These are phyloP conservation scores for Triops longicaudatus DNA, from an alignment of 1,140 invertebrate species.

Conservation along the genomic window DNA sequence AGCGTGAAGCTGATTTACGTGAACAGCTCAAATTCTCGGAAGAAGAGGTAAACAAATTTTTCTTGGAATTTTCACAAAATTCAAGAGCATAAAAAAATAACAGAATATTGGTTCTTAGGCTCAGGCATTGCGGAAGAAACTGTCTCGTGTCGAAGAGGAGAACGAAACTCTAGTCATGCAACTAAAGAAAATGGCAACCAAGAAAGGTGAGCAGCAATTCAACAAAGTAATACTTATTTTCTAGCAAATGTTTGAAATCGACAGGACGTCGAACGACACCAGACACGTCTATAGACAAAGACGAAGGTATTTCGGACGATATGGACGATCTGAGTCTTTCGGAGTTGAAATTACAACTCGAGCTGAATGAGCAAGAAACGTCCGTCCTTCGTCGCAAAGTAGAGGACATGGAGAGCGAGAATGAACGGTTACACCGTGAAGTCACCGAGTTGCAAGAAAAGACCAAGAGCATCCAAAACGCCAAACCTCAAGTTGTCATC, in stretches of 20 bases:
- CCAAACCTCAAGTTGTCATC: constrained; percentile 32
- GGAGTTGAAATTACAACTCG: constrained; percentile 66
- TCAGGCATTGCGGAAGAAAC: constrained; percentile 73
- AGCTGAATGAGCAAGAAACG: constrained; percentile 82
- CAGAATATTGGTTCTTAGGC: constrained; percentile 50
- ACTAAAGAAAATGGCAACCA: constrained; percentile 79
- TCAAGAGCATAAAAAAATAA: neutral
- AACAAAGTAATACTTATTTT: no score
- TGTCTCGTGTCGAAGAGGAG: constrained; percentile 80
- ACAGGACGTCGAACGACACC: constrained; percentile 45
- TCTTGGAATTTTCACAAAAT: neutral
- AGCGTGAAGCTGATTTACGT: constrained; percentile 82
- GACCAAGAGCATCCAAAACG: constrained; percentile 36
- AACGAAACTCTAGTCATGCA: constrained; percentile 85
- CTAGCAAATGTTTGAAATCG: no score
- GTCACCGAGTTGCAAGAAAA: constrained; percentile 66
- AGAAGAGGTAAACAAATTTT: constrained; percentile 58
- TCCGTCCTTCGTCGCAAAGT: constrained; percentile 68
- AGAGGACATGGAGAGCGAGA: constrained; percentile 72
- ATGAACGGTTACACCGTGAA: constrained; percentile 62
- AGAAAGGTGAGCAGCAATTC: constrained; percentile 33
- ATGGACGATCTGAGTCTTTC: constrained; percentile 53
- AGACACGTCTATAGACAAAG: constrained; percentile 55
- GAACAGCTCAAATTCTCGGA: constrained; percentile 83
- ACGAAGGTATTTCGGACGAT: constrained; percentile 63